Base-by-base conservation (phyloP, 2,113 vertebrate species). In the Chroicocephalus ridibundus region DNA sequence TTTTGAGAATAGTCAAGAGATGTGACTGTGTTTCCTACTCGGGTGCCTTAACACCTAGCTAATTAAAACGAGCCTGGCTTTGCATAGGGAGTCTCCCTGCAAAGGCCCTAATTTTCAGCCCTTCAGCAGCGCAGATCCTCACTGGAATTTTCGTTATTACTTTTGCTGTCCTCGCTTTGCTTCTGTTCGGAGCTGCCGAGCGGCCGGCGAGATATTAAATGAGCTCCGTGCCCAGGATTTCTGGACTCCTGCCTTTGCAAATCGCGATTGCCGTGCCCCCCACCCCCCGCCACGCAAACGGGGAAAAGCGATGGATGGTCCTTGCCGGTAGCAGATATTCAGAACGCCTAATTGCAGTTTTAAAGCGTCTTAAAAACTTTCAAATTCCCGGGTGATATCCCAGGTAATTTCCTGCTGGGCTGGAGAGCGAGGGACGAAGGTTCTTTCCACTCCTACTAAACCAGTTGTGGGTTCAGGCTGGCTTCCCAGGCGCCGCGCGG, bases 41-140 rank as follows among this genome's bases (percentile, higher is more conserved):
- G 2, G 49, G 52, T 85, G 74, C 79, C 57, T 79, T 32, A 55
- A 88, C 96, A 95, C 92, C 95, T 91, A 9, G 3, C 31, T 95
- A 92, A 97, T 96, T 94, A 97, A 94, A 90, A 6, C 1, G 22
- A 84, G 61, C 40, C 74, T 61, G 81, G 61, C 77, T 86, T 34
- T 89, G 80, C 95, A 31, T 10, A 47, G 90, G 90, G 82, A 93
- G 17, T 31, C 44, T 55, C 90, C 90, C 86, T 79, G 40, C 49
- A 47, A 54, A 85, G 70, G 18, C 66, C 49, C 65, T 90, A 11
- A 46, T 93, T 94, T 89, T 5, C 92, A 72, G 38, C 92, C 93
- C 83, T 92, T 96, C 94, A 93, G 81, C 86, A 82, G 72, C 24
- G 1, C 8, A 20, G 72, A 66, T 88, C 82, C 96, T 94, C 64